Conservation (phyloP, 1,140 invertebrate species). For the Gonatopus flavifemur region DNA sequence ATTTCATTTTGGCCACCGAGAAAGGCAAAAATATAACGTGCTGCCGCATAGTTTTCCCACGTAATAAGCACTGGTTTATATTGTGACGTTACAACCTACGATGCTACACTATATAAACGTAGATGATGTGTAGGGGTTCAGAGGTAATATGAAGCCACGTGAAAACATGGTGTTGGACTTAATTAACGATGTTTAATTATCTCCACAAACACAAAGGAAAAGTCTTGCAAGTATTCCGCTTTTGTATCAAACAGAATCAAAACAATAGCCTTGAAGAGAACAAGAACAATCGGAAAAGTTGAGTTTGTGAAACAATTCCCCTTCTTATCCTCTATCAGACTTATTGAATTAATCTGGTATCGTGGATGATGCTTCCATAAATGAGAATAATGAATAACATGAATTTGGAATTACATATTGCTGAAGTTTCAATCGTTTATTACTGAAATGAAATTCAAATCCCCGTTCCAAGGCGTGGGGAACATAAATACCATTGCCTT, state of each 20-base stretch:
- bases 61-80: constrained; percentile 29
- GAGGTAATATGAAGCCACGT: constrained; percentile 27
- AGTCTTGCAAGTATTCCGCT: constrained; percentile 8
- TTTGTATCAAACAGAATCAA: background rate
- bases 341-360: background rate
- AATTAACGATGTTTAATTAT: constrained; percentile 25
- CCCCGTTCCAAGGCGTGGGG: too few species aligned
- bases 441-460: too few species aligned
- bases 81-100: constrained; percentile 25
- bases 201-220: constrained; percentile 4
- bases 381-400: too few species aligned
- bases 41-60: constrained; percentile 7
- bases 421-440: too few species aligned
- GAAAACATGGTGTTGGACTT: constrained; percentile 16
- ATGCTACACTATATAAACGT: constrained; percentile 6
- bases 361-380: background rate
- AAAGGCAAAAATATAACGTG: constrained; percentile 21
- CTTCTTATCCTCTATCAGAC: background rate
- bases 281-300: constrained; percentile 12
- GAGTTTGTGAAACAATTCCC: constrained; percentile 4
- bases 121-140: constrained; percentile 11
- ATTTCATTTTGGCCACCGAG: too few species aligned
- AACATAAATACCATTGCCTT: too few species aligned
- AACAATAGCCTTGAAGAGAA: background rate
- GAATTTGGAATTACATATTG: too few species aligned